phyloP scores from a whole-genome alignment of 2,888 invertebrate species.

The Adela reaumurella region DNA sequence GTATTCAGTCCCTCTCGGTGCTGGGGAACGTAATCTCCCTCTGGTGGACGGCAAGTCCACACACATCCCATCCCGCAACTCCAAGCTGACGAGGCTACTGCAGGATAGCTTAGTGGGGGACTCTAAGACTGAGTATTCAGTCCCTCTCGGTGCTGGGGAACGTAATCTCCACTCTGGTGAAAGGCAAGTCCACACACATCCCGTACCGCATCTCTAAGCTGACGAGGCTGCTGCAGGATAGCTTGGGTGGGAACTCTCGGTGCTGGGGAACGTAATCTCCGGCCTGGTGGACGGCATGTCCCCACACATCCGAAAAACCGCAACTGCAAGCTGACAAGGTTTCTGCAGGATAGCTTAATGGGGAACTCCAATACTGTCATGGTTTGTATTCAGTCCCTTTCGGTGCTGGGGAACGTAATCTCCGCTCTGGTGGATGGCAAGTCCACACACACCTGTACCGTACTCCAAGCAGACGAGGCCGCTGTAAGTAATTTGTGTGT shows the following conservation, averaged over 20 bases:
- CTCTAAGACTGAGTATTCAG: constrained; percentile 92
- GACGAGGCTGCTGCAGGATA: constrained; percentile 92
- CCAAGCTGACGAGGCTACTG: constrained; percentile 88
- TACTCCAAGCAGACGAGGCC: constrained; percentile 92
- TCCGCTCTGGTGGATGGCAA: constrained; percentile 97
- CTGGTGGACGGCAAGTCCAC: constrained; percentile 95
- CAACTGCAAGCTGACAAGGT: constrained; percentile 92
- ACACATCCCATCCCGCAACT: constrained; percentile 97
- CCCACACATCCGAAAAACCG: constrained; percentile 96
- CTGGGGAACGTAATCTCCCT: constrained; percentile 90
- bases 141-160: constrained; percentile 96
- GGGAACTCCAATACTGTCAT: constrained; percentile 94
- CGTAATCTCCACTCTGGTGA: constrained; percentile 96
- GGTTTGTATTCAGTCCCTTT: constrained; percentile 97
- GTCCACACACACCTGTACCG: constrained; percentile 94
- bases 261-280: constrained; percentile 84
- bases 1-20: constrained; percentile 7
- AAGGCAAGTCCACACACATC: constrained; percentile 95
- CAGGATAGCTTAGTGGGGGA: constrained; percentile 98
- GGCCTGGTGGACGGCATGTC: constrained; percentile 96
- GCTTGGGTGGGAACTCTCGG: constrained; percentile 83
- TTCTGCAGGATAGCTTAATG: constrained; percentile 94
- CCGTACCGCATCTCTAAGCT: constrained; percentile 98
- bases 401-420: constrained; percentile 97
- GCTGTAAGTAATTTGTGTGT: too few species aligned